A percentile compares a stretch with the other conserved stretches of the same genome.
Evolutionary conservation across 1,140 invertebrate genomes (phyloP).

Genomic region (Penaeus chinensis): DNA sequence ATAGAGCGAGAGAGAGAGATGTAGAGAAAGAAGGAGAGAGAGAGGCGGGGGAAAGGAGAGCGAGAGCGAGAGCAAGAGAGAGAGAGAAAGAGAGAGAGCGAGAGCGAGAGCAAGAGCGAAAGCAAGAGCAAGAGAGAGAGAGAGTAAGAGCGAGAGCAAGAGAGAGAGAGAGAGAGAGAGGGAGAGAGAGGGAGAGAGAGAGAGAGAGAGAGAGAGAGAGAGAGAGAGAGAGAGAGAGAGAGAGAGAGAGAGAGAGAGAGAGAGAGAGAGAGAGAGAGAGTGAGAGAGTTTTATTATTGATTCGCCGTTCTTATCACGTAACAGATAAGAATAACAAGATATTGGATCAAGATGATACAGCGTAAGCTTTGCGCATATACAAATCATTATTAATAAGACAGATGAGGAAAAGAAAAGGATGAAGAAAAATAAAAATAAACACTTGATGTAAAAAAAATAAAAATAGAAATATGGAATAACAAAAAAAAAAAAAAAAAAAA

Average conservation of each 20-base stretch:
- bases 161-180: not conserved
- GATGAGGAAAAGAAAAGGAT: not conserved
- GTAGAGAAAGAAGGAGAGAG: not conserved
- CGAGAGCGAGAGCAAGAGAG: not conserved
- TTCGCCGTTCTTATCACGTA: not conserved
- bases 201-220: not conserved
- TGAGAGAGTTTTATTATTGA: not conserved
- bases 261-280: not conserved
- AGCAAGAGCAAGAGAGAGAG: not conserved
- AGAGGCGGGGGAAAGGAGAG: not conserved
- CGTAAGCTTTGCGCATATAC: too few relatives aligned
- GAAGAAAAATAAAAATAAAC: not conserved
- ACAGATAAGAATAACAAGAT: too few relatives aligned
- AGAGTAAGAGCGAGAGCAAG: not conserved
- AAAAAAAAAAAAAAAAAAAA: not conserved
- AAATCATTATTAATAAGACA: too few relatives aligned
- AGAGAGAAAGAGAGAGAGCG: too few relatives aligned
- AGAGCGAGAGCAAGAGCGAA: not conserved
- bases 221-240: constrained; percentile 7
- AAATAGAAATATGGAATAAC: not conserved
- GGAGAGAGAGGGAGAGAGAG: not conserved
- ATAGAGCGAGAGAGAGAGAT: too few relatives aligned
- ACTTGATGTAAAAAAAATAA: not conserved
- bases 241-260: not conserved
- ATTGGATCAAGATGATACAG: too few relatives aligned